These are phyloP conservation scores for Agrilus biguttatus DNA, from an alignment of 2,888 invertebrate species.

Conservation along the genomic window DNA sequence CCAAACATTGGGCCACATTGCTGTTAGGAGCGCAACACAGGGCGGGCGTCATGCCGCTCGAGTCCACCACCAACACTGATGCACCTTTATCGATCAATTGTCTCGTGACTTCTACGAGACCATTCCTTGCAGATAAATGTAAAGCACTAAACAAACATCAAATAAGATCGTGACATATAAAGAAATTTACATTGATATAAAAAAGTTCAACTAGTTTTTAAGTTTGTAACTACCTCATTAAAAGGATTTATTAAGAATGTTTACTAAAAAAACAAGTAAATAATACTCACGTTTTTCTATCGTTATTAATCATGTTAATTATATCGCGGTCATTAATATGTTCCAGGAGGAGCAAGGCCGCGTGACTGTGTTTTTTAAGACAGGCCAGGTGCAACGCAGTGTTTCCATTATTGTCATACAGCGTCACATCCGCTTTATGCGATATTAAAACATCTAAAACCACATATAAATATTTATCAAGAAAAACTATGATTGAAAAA, in stretches of 20 bases:
- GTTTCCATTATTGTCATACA: constrained; percentile 38
- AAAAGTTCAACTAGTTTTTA: neutral
- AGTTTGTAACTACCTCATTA: too few species aligned
- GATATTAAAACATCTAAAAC: constrained; percentile 37
- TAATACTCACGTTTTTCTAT: constrained; percentile 38
- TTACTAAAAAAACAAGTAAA: too few species aligned
- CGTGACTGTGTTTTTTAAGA: constrained; percentile 38
- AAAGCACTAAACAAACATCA: constrained; percentile 33
- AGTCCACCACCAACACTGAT: constrained; percentile 40
- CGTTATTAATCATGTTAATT: constrained; percentile 38
- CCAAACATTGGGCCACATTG: constrained; percentile 45
- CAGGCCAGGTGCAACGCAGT: constrained; percentile 50
- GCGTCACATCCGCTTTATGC: constrained; percentile 35
- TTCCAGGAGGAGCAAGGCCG: constrained; percentile 40
- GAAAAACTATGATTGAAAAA: too few species aligned
- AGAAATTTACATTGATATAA: neutral
- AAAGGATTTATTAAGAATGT: neutral
- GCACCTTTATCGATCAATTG: constrained; percentile 43
- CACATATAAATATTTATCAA: too few species aligned
- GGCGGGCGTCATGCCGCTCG: constrained; percentile 46
- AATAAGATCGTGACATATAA: neutral
- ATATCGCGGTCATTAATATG: constrained; percentile 31
- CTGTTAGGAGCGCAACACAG: constrained; percentile 45
- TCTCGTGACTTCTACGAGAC: constrained; percentile 43
- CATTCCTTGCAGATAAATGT: constrained; percentile 46